Conservation (phyloP, 2,888 invertebrate species). For the Pecten maximus region DNA sequence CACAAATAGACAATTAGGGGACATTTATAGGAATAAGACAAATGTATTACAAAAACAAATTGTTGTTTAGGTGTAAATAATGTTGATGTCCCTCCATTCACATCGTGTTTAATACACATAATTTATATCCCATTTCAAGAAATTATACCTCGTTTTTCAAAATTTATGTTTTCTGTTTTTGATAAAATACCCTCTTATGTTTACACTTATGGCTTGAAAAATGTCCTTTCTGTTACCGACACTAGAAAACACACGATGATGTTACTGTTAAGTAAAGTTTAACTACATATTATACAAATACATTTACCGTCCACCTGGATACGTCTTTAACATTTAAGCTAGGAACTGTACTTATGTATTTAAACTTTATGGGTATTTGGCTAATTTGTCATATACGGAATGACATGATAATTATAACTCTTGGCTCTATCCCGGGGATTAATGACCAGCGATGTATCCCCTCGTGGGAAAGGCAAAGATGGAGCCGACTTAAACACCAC, state of each 20-base stretch:
- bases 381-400: constrained; percentile 22
- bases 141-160: not conserved
- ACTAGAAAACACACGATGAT: constrained; percentile 7
- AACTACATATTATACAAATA: not conserved
- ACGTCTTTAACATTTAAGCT: not conserved
- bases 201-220: not conserved
- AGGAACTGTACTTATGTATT: constrained; percentile 17
- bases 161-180: not conserved
- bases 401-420: constrained; percentile 30
- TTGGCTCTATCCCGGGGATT: not conserved
- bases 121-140: constrained; percentile 13
- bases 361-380: constrained; percentile 31
- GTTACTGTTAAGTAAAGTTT: not conserved
- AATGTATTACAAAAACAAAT: not conserved
- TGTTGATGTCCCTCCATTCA: not conserved
- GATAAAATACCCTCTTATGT: not conserved
- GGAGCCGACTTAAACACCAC: not conserved
- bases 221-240: not conserved
- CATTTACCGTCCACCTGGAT: not conserved
- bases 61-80: constrained; percentile 23
- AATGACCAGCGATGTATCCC: not conserved
- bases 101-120: not conserved
- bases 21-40: not conserved
- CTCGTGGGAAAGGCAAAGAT: constrained; percentile 33
- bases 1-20: not conserved